Evolutionary conservation across 2,797 vertebrate species (phyloP), one percentile per base, ranked within the genome.

Genomic region (Pantherophis alleghaniensis): DNA sequence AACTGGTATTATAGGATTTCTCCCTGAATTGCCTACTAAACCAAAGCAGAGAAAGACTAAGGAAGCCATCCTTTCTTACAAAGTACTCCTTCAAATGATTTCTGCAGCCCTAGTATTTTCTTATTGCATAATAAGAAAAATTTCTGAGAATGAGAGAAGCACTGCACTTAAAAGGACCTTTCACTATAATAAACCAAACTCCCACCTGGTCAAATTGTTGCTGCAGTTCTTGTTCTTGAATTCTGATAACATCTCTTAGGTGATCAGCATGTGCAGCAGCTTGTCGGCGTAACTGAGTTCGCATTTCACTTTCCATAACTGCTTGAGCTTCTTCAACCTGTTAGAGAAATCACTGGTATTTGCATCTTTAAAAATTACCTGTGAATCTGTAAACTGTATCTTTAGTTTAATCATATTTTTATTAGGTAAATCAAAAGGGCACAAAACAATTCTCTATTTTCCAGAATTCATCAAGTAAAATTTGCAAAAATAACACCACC

Each of bases 261-360:
- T 99, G 99, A 96, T 99, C 99, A 0, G 98, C 98, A 97, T 99
- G 99, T 66, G 99, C 99, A 0, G 99, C 99, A 0, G 99, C 99
- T 96, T 99, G 99, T 24, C 99, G 98, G 57, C 99, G 98, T 0
- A 99, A 98, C 98, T 99, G 99, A 1, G 99, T 99, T 94, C 99
- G 98, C 99, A 99, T 99, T 96, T 99, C 99, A 0, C 94, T 98
- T 97, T 99, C 99, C 99, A 99, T 99, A 96, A 99, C 98, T 37
- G 99, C 99, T 47, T 99, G 98, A 18, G 99, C 96, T 95, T 99
- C 99, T 12, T 98, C 98, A 55, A 98, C 96, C 99, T 99, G 96
- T 0, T 51, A 89, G 24, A 89, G 60, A 0, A 0, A 61, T 83
- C 1, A 0, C 13, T 0, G 10, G 47, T 22, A 7, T 24, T 0